phyloP scores from a whole-genome alignment of 2,113 vertebrate species.

The Furnarius figulus region DNA sequence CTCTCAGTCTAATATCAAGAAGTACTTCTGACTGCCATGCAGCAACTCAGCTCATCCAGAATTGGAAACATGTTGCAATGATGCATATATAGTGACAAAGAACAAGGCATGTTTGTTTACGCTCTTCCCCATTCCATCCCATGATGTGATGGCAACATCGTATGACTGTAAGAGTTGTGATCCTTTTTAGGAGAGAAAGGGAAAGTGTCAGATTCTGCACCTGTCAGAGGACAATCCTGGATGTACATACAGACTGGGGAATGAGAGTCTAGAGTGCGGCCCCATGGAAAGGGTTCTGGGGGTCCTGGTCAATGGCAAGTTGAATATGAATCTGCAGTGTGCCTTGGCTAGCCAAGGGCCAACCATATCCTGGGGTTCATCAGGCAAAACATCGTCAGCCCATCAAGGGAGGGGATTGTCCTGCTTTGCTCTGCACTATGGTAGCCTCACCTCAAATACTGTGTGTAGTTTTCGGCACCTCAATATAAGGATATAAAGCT shows the following conservation, averaged over 20 bases:
- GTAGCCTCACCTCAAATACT: rapidly evolving
- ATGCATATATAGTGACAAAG: background rate
- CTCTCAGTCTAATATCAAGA: background rate
- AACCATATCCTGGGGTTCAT: background rate
- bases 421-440: rapidly evolving
- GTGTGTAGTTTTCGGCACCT: background rate
- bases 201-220: background rate
- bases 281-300: background rate
- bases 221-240: background rate
- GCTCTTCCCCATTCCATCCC: background rate
- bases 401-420: too few species aligned
- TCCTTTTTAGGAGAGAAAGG: background rate
- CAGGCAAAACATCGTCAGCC: rapidly evolving
- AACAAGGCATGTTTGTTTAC: background rate
- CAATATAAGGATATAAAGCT: background rate
- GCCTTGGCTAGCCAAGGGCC: background rate
- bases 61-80: background rate
- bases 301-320: background rate
- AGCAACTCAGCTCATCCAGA: background rate
- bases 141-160: background rate
- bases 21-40: background rate
- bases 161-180: background rate
- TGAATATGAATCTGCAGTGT: background rate
- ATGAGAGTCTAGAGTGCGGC: background rate
- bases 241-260: background rate